These are phyloP conservation scores for Leucophenga montana DNA, from an alignment of 2,888 invertebrate genomes.

Conservation along the genomic window DNA sequence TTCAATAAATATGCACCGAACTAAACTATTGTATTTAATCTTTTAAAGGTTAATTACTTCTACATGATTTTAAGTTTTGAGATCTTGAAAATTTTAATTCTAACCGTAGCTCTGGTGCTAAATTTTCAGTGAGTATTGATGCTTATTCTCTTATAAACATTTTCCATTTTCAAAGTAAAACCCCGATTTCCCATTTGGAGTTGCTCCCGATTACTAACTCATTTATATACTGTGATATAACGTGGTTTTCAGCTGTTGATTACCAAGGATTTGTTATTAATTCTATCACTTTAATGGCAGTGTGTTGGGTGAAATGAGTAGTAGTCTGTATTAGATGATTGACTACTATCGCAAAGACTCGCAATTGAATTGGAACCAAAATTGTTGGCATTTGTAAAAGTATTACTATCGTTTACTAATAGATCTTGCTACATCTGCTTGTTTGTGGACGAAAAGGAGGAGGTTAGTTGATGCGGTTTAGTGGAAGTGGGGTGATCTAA, in stretches of 20 bases:
- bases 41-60: too few species aligned
- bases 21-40: too few species aligned
- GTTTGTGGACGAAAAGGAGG: conserved; percentile 19
- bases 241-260: background rate
- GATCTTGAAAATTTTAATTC: too few species aligned
- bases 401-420: background rate
- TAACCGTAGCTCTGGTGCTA: too few species aligned
- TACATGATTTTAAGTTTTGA: too few species aligned
- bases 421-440: conserved; percentile 51
- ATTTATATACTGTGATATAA: too few species aligned
- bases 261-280: conserved; percentile 28
- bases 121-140: background rate
- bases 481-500: conserved; percentile 27
- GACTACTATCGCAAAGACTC: conserved; percentile 33
- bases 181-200: too few species aligned
- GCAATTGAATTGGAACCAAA: background rate
- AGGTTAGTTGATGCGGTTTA: conserved; percentile 4
- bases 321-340: conserved; percentile 42
- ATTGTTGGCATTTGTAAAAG: conserved; percentile 14
- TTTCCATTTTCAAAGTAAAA: background rate
- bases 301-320: conserved; percentile 44
- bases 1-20: too few species aligned
- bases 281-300: conserved; percentile 56
- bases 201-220: too few species aligned
- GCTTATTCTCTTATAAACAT: background rate